phyloP scores from a whole-genome alignment of 2,113 vertebrate genomes.

The Bungarus multicinctus region DNA sequence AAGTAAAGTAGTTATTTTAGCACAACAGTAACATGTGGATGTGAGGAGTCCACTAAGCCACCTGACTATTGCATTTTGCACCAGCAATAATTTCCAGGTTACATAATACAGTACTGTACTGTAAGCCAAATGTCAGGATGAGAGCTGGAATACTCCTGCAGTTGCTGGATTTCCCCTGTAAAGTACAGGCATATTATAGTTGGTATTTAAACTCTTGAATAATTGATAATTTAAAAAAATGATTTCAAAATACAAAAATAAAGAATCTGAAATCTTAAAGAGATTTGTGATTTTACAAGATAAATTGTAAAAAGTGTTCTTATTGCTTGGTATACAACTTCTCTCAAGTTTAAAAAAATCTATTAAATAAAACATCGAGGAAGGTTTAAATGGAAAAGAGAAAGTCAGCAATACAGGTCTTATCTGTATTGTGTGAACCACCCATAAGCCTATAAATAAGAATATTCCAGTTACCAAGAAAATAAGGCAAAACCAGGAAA shows the following conservation, averaged over 20 bases:
- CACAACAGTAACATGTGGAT: not conserved
- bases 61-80: not conserved
- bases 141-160: not conserved
- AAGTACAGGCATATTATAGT: not conserved
- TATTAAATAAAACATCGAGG: not conserved
- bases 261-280: not conserved
- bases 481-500: not conserved
- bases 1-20: not conserved
- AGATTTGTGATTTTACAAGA: not conserved
- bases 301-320: not conserved
- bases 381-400: not conserved
- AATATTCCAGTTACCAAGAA: not conserved
- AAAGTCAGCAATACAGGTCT: not conserved
- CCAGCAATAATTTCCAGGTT: not conserved
- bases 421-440: not conserved
- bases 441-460: not conserved
- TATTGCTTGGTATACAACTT: not conserved
- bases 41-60: not conserved
- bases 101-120: not conserved
- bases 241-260: not conserved
- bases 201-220: not conserved
- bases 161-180: not conserved
- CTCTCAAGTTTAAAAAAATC: not conserved
- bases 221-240: not conserved
- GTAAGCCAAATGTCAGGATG: not conserved